Base-by-base conservation (phyloP, 2,797 vertebrate species). In the Diplodus puntazzo region DNA sequence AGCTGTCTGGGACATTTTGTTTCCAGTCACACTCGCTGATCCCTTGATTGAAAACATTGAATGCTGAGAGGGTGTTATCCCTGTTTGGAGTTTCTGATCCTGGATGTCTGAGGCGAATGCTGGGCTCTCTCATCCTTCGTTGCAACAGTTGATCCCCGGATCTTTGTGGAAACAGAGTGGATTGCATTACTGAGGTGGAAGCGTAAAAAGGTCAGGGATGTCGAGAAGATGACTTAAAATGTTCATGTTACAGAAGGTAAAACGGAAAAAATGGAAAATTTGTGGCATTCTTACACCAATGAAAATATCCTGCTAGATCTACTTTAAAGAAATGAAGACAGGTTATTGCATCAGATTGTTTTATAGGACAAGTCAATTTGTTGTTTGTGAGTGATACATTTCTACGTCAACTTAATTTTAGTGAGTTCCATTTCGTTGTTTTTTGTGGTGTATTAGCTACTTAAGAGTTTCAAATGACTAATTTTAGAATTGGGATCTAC, bases 31-130 rank as follows among this genome's bases (percentile, higher is more conserved):
- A 88, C 82, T 79, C 88, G 82, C 90, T 91, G 92, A 93, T 89
- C 88, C 91, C 72, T 85, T 86, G 84, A 92, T 90, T 92, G 89
- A 92, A 92, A 92, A 92, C 88, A 91, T 62, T 89, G 87, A 91
- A 90, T 83, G 82, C 85, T 83, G 87, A 88, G 87, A 87, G 85
- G 80, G 76, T 90, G 84, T 90, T 86, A 92, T 91, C 83, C 86
- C 72, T 81, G 84, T 92, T 90, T 89, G 82, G 83, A 84, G 86
- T 85, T 87, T 86, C 79, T 87, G 88, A 90, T 88, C 86, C 82
- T 55, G 53, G 66, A 61, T 87, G 84, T 88, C 78, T 77, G 70
- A 79, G 84, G 73, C 62, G 20, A 83, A 61, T 67, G 81, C 79
- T 62, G 80, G 80, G 30, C 65, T 66, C 27, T 79, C 80, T 84